Evolutionary conservation across 2,888 invertebrate species (phyloP).

Genomic region (Sphaerophoria taeniata): DNA sequence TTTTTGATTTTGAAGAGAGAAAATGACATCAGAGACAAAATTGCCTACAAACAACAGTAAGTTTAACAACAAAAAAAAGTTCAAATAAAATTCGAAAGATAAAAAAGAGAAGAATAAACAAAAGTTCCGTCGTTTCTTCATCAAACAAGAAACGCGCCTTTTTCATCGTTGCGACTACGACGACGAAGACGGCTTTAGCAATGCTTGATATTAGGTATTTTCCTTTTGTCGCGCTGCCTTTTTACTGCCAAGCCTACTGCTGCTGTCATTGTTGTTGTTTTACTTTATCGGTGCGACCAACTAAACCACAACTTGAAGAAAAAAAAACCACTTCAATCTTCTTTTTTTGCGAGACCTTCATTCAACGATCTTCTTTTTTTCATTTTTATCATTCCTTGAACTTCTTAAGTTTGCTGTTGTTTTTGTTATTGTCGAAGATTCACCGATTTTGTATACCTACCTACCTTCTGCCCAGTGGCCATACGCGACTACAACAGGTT

Average conservation of each 20-base stretch:
- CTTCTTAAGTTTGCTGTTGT: slow-evolving; percentile 14
- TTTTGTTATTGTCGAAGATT: slow-evolving; percentile 21
- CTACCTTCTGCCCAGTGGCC: slow-evolving; percentile 59
- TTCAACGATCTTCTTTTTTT: slow-evolving; percentile 20
- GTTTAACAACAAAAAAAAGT: slow-evolving; percentile 18
- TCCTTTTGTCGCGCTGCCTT: slow-evolving; percentile 64
- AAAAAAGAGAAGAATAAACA: slow-evolving; percentile 59
- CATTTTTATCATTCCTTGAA: slow-evolving; percentile 56
- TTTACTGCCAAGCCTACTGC: slow-evolving; percentile 6
- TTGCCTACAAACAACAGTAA: slow-evolving; percentile 23
- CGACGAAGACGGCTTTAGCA: not conserved
- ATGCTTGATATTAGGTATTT: slow-evolving; percentile 36
- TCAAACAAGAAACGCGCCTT: slow-evolving; percentile 69
- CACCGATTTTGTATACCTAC: slow-evolving; percentile 19
- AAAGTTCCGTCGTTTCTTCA: slow-evolving; percentile 70
- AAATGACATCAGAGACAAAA: slow-evolving; percentile 31
- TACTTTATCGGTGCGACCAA: slow-evolving; percentile 44
- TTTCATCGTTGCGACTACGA: slow-evolving; percentile 67
- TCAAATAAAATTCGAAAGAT: not conserved
- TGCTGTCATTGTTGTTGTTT: not conserved
- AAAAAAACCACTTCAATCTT: slow-evolving; percentile 7
- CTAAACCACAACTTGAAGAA: slow-evolving; percentile 15
- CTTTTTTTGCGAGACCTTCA: slow-evolving; percentile 27
- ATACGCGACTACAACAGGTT: slow-evolving; percentile 74
- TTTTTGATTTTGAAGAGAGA: slow-evolving; percentile 33